Evolutionary conservation across 1,140 invertebrate species (phyloP).

Genomic region (Neuroterus valhalla): DNA sequence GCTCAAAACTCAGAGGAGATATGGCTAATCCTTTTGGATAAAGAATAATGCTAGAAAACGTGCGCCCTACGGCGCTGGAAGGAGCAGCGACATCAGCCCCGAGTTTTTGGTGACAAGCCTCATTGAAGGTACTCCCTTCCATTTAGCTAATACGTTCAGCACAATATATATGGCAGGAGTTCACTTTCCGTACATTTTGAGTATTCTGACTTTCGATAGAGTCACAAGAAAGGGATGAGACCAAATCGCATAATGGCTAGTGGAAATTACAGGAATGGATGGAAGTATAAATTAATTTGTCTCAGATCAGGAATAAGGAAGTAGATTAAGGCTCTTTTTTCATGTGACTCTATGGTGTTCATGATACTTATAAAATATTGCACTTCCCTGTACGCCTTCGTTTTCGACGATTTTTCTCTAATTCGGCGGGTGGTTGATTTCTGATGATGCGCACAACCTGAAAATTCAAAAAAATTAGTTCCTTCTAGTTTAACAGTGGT

Average conservation of each 20-base stretch:
- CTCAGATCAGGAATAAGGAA: neutral
- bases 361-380: conserved; percentile 73
- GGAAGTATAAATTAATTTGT: conserved; percentile 6
- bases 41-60: too few species aligned
- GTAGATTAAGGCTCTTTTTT: conserved; percentile 38
- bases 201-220: conserved; percentile 10
- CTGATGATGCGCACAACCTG: conserved; percentile 86
- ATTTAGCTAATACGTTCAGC: conserved; percentile 28
- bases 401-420: conserved; percentile 79
- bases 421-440: conserved; percentile 82
- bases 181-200: conserved; percentile 14
- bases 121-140: too few species aligned
- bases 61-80: too few species aligned
- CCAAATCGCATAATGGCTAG: neutral
- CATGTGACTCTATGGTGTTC: conserved; percentile 39
- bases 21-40: too few species aligned
- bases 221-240: conserved; percentile 21
- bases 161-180: conserved; percentile 25
- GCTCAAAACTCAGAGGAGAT: too few species aligned
- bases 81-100: too few species aligned
- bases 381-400: conserved; percentile 75
- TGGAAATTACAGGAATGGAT: neutral
- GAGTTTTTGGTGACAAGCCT: too few species aligned
- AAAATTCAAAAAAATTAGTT: conserved; percentile 44
- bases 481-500: neutral